Percentiles rank a stretch among this genome's conserved stretches.
These are phyloP conservation scores for Dioctria linearis DNA, from an alignment of 2,888 invertebrate species.

Conservation along the genomic window DNA sequence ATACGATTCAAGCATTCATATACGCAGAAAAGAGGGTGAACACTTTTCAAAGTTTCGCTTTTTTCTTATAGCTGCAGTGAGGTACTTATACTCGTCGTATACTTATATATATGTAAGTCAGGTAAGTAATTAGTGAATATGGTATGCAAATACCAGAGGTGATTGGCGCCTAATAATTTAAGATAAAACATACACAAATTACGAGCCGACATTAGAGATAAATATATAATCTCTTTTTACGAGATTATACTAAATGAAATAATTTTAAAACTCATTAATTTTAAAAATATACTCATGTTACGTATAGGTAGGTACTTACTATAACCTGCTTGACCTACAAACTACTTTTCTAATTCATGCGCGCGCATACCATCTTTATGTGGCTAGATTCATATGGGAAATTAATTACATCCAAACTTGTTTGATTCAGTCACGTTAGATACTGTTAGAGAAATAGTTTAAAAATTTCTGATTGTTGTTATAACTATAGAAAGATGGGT, in stretches of 20 bases:
- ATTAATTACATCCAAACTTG: not conserved
- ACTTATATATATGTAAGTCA: no score
- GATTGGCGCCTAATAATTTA: slow-evolving; percentile 19
- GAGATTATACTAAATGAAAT: not conserved
- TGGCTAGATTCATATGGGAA: not conserved
- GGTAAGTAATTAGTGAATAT: no score
- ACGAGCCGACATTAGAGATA: not conserved
- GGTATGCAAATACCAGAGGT: slow-evolving; percentile 21
- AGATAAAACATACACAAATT: not conserved
- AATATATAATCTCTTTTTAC: no score
- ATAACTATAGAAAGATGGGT: not conserved
- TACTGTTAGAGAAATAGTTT: slow-evolving; percentile 10
- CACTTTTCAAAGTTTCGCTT: no score
- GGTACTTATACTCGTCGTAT: no score
- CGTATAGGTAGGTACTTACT: not conserved
- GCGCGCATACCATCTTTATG: not conserved
- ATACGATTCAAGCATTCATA: not conserved
- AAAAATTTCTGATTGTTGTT: not conserved
- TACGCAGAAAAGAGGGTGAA: no score
- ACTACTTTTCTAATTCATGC: not conserved
- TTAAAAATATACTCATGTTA: slow-evolving; percentile 22
- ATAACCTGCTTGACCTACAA: slow-evolving; percentile 27
- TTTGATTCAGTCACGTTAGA: slow-evolving; percentile 15
- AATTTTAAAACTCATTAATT: slow-evolving; percentile 1
- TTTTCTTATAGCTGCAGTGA: no score